Conservation (phyloP, 2,797 vertebrate genomes). For the Sebastes itinus region DNA sequence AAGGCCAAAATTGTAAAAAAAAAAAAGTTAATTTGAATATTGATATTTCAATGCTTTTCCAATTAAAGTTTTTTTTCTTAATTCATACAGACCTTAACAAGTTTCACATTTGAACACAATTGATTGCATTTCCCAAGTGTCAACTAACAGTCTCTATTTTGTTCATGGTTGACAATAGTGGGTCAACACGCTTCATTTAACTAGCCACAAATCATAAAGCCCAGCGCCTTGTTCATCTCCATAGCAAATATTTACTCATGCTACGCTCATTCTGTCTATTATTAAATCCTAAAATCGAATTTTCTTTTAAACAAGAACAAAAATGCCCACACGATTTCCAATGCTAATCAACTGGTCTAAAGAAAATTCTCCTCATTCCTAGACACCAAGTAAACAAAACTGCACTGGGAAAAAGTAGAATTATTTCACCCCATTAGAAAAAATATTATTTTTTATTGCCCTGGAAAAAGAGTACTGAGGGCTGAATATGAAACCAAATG, state of each 20-base stretch:
- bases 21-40: background rate
- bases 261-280: background rate
- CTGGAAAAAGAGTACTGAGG: background rate
- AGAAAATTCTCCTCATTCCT: background rate
- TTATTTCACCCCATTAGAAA: background rate
- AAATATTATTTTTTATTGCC: background rate
- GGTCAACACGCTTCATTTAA: background rate
- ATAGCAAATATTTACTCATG: background rate
- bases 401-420: background rate
- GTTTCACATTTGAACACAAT: background rate
- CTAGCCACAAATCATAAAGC: background rate
- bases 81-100: background rate
- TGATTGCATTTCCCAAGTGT: background rate
- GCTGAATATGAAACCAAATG: background rate
- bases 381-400: background rate
- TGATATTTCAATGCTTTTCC: background rate
- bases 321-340: background rate
- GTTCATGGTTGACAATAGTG: background rate
- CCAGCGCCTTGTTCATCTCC: background rate
- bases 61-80: background rate
- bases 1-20: background rate
- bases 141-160: background rate
- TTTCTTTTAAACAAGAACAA: background rate
- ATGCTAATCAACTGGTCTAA: background rate
- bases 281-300: background rate